Evolutionary conservation across 53 echinoderm and acorn worm species (phyloP).

Genomic region (Astropecten irregularis): DNA sequence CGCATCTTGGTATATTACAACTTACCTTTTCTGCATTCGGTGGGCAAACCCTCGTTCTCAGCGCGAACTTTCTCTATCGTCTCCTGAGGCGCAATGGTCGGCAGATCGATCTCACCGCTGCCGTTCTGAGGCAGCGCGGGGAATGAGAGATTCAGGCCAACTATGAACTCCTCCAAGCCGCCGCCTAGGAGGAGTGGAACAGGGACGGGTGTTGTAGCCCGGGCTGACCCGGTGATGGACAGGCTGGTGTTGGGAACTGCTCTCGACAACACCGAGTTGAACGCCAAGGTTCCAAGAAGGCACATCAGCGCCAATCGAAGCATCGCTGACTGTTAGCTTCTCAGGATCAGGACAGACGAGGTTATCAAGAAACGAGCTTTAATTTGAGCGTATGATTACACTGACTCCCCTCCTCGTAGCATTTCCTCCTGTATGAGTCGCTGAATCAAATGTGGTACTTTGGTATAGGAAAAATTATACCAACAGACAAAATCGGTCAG

Average conservation of each 20-base stretch:
- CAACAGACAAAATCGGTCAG: no score
- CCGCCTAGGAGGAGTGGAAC: neutral
- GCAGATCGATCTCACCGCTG: constrained; percentile 15
- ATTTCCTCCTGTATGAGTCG: no score
- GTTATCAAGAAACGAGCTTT: no score
- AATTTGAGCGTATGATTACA: no score
- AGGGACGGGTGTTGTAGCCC: neutral
- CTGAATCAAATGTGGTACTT: no score
- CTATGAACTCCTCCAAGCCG: neutral
- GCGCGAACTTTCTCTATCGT: constrained; percentile 19
- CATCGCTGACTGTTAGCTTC: no score
- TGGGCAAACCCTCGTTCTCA: constrained; percentile 56
- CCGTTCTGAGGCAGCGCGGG: neutral
- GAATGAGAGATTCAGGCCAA: neutral
- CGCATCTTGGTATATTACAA: no score
- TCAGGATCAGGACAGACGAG: no score
- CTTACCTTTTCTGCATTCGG: constrained; percentile 63
- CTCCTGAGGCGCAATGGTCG: constrained; percentile 61
- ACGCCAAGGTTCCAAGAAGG: neutral
- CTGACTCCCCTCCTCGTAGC: no score
- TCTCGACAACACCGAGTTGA: neutral
- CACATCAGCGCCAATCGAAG: no score
- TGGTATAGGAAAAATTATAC: no score
- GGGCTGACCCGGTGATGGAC: neutral
- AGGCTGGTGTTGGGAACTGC: neutral